Conservation (phyloP, 2,113 vertebrate species). For the Zapornia atra region DNA sequence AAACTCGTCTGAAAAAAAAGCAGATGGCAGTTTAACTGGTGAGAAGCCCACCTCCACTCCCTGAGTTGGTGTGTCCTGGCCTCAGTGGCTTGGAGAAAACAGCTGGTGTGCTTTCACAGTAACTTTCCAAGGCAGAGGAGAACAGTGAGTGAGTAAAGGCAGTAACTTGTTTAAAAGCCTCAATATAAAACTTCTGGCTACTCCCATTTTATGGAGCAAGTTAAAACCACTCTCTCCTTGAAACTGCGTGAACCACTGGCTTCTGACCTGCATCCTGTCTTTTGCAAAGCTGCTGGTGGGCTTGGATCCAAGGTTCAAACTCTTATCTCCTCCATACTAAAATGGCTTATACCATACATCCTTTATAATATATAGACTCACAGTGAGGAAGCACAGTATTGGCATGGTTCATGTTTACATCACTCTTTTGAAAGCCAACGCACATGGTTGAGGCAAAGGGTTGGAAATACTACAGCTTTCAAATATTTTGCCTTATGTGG, state of each 20-base stretch:
- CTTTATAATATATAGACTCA: constrained; percentile 12
- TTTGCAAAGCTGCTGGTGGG: constrained; percentile 23
- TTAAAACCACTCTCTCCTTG: background rate
- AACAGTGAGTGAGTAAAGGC: background rate
- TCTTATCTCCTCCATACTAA: background rate
- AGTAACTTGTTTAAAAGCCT: background rate
- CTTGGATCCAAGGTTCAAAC: constrained; percentile 15
- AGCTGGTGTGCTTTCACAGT: background rate
- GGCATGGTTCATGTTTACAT: background rate
- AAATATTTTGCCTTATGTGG: background rate
- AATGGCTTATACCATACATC: background rate
- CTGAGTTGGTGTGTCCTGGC: background rate
- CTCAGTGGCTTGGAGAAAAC: background rate
- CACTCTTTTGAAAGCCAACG: background rate
- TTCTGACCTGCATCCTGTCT: background rate
- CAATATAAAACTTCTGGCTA: background rate
- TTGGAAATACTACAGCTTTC: background rate
- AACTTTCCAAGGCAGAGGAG: background rate
- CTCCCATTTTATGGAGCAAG: background rate
- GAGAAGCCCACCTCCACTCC: background rate
- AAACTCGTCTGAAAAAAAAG: background rate
- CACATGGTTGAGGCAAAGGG: background rate
- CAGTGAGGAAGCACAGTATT: background rate
- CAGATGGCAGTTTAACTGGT: background rate
- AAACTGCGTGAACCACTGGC: background rate